Percentiles rank a stretch among this genome's conserved stretches.
These are phyloP conservation scores for Apostichopus leukothele DNA, from an alignment of 53 echinoderm and acorn worm genomes.

Conservation along the genomic window DNA sequence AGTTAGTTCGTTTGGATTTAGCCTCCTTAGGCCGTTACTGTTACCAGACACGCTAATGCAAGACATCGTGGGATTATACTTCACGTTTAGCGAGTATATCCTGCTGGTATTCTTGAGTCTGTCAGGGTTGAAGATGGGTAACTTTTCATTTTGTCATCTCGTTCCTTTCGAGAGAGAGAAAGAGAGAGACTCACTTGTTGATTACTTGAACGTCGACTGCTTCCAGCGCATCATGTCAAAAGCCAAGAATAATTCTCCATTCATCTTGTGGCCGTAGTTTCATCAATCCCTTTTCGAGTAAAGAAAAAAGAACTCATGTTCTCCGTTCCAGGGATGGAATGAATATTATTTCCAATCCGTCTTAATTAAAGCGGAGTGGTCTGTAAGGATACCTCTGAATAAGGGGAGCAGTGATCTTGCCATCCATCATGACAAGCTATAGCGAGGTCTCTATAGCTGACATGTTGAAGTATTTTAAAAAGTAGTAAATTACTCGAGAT, in stretches of 20 bases:
- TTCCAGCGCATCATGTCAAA: constrained; percentile 10
- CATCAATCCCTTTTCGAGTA: neutral
- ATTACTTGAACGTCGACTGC: neutral
- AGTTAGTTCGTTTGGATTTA: too few species aligned
- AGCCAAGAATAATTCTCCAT: neutral
- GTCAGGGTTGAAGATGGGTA: neutral
- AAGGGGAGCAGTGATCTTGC: neutral
- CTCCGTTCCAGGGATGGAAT: neutral
- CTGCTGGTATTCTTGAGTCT: neutral
- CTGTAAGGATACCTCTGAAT: constrained; percentile 1
- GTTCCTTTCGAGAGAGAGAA: neutral
- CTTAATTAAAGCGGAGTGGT: constrained; percentile 7
- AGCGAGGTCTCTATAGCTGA: neutral
- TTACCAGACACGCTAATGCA: too few species aligned
- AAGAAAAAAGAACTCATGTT: neutral
- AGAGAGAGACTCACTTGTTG: neutral
- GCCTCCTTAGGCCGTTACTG: too few species aligned
- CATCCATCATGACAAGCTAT: neutral
- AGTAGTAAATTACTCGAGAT: neutral
- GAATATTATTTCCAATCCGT: constrained; percentile 6
- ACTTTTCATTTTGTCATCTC: neutral
- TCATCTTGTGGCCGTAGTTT: neutral
- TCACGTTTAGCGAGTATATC: neutral
- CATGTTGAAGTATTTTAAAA: constrained; percentile 7
- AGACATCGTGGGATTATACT: too few species aligned